phyloP scores from a whole-genome alignment of 2,797 vertebrate genomes.

The Nannoperca australis region DNA sequence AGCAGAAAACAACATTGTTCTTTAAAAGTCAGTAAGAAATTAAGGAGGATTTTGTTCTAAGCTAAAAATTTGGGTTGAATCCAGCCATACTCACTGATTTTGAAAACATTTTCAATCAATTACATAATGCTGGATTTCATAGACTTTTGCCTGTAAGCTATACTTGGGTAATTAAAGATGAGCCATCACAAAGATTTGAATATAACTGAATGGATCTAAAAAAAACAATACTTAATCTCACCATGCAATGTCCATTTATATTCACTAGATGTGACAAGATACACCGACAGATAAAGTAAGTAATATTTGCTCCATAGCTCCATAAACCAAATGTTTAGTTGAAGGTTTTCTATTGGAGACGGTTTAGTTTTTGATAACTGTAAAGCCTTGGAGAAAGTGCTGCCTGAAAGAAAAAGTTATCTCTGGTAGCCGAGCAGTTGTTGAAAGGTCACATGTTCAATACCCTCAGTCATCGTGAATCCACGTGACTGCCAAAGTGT shows the following conservation, averaged over 20 bases:
- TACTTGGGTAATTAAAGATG: neutral
- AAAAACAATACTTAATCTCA: neutral
- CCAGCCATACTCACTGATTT: neutral
- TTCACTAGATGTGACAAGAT: neutral
- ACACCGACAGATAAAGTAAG: neutral
- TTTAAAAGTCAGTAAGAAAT: slow-evolving; percentile 23
- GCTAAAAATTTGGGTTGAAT: slow-evolving; percentile 14
- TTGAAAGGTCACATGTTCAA: slow-evolving; percentile 26
- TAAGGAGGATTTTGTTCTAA: neutral
- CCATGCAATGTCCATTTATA: neutral
- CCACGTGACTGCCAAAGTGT: slow-evolving; percentile 6
- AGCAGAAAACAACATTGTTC: neutral
- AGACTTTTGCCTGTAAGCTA: neutral
- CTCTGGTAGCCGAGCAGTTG: neutral
- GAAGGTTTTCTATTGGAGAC: neutral
- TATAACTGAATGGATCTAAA: neutral
- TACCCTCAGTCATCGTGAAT: neutral
- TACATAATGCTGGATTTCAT: neutral
- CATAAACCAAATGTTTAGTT: neutral
- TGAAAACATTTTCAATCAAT: neutral
- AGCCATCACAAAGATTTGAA: neutral
- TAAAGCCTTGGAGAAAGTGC: neutral
- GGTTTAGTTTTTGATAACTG: neutral
- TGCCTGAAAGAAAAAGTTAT: neutral
- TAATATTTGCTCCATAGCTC: neutral